A percentile compares a stretch with the other conserved stretches of the same genome.
phyloP scores from a whole-genome alignment of 2,113 vertebrate genomes.

The Abramis brama region DNA sequence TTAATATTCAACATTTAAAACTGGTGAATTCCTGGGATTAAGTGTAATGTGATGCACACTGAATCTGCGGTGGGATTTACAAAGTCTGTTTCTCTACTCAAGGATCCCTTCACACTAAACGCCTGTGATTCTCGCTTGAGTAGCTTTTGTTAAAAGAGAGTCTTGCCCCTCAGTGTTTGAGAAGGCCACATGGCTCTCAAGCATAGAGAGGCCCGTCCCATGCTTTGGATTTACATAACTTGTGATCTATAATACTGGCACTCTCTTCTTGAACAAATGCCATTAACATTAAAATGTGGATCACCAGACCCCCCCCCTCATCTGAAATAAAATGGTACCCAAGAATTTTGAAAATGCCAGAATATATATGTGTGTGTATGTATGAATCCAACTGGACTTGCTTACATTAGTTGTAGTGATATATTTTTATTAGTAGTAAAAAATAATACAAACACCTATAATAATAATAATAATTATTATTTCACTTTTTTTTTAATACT shows the following conservation, averaged over 20 bases:
- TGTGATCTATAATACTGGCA: conserved; percentile 20
- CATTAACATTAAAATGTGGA: conserved; percentile 29
- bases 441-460: neutral
- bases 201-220: neutral
- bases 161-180: conserved; percentile 27
- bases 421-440: neutral
- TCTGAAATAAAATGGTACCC: neutral
- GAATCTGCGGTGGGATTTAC: conserved; percentile 8
- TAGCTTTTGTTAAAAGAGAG: conserved; percentile 52
- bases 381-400: neutral
- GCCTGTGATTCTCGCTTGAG: conserved; percentile 48
- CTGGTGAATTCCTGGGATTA: conserved; percentile 25
- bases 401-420: neutral
- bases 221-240: conserved; percentile 22
- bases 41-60: conserved; percentile 11
- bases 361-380: neutral
- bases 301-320: neutral
- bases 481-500: neutral
- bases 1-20: conserved; percentile 16
- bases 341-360: neutral
- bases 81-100: conserved; percentile 9
- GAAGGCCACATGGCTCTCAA: conserved; percentile 22
- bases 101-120: conserved; percentile 31
- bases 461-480: neutral
- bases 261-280: conserved; percentile 17